Evolutionary conservation across 2,888 invertebrate species (phyloP).

Genomic region (Drosophila pegasa): DNA sequence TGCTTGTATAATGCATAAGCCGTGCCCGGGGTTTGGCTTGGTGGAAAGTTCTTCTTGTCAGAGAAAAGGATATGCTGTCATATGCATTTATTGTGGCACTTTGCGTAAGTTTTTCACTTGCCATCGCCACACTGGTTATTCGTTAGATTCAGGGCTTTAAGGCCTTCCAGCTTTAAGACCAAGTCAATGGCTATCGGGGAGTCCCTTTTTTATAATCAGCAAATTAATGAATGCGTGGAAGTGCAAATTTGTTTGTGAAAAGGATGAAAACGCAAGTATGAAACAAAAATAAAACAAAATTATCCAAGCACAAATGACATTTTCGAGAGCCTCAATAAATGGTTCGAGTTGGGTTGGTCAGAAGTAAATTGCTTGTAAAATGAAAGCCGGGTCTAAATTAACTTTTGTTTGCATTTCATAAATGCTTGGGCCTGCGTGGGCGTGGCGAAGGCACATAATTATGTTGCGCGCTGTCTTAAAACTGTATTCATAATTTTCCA

Average conservation of each 20-base stretch:
- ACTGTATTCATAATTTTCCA: slow-evolving; percentile 69
- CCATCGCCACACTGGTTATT: slow-evolving; percentile 2
- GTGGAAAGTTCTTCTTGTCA: slow-evolving; percentile 64
- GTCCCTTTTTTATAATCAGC: slow-evolving; percentile 47
- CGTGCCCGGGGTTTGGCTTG: slow-evolving; percentile 20
- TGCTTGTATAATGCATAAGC: slow-evolving; percentile 31
- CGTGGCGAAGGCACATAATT: slow-evolving; percentile 65
- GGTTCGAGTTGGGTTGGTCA: slow-evolving; percentile 19
- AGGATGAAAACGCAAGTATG: slow-evolving; percentile 45
- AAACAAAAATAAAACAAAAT: slow-evolving; percentile 31
- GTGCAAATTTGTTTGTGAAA: slow-evolving; percentile 73
- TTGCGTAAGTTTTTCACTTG: slow-evolving; percentile 47
- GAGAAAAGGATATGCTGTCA: slow-evolving; percentile 71
- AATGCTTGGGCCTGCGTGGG: slow-evolving; percentile 38
- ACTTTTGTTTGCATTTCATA: slow-evolving; percentile 81
- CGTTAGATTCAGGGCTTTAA: slow-evolving; percentile 25
- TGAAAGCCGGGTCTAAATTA: slow-evolving; percentile 80
- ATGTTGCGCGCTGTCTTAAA: slow-evolving; percentile 78
- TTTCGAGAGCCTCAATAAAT: slow-evolving; percentile 43
- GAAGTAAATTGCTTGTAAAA: slow-evolving; percentile 82
- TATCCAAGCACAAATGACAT: slow-evolving; percentile 39
- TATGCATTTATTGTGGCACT: slow-evolving; percentile 62
- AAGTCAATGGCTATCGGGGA: slow-evolving; percentile 2
- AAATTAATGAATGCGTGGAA: slow-evolving; percentile 72
- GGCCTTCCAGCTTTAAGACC: slow-evolving; percentile 32